Base-by-base conservation (phyloP, 2,888 invertebrate species). In the Caenorhabditis virilis region DNA sequence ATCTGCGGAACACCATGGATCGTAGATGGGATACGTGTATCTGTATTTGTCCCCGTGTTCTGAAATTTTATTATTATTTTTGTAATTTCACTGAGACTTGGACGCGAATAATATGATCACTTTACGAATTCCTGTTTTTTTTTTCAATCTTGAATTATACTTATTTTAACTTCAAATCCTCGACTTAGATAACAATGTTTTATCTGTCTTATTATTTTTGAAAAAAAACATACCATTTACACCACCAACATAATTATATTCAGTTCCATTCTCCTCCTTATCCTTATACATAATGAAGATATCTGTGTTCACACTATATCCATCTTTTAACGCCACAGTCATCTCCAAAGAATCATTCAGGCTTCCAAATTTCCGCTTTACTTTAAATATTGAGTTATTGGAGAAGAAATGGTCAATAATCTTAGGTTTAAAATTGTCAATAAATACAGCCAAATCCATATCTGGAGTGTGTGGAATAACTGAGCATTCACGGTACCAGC, bases 1-100 rank as follows among this genome's bases (percentile, higher is more conserved):
- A 35, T 63, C 60, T 0, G 62, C 68, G n/a, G 71, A 16, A 51
- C 71, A 71, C 38, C 39, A 65, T 0, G 71, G 71, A 45, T 65
- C 65, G 20, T 62, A 71, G 30, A 47, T 38, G 0, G 72, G 72
- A 41, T 57, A 72, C 1, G 22, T 27, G 58, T 51, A 72, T 20
- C 53, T 54, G 39, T 47, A 69, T 16, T 72, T 69, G 16, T 36
- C 20, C 1, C 60, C 62, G 20, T 54, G n/a, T 5, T 49, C 68
- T 41, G 35, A 7, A 51, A 60, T 48, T 23, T n/a, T n/a, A n/a
- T n/a, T n/a, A n/a, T n/a, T n/a, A n/a, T n/a, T n/a, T n/a, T n/a
- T n/a, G n/a, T n/a, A n/a, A n/a, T n/a, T n/a, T n/a, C n/a, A n/a
- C n/a, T n/a, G n/a, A n/a, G n/a, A n/a, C n/a, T n/a, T n/a, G n/a